Evolutionary conservation across 2,113 vertebrate genomes (phyloP).

Genomic region (Peromyscus maniculatus): DNA sequence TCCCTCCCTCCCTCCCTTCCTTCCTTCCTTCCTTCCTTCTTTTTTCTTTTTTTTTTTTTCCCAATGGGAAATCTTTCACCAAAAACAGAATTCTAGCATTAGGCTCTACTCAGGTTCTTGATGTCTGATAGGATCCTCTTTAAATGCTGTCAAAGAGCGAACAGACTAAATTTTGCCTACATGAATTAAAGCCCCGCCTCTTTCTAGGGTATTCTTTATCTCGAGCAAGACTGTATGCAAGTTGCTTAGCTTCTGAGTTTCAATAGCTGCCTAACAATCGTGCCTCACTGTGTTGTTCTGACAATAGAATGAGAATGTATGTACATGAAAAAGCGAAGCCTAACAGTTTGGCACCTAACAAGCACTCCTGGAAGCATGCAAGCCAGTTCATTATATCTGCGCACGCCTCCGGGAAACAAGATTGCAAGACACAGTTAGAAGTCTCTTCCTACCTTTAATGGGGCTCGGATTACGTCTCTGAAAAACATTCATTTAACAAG

Average conservation of each 20-base stretch:
- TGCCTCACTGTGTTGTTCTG: background rate
- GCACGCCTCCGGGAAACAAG: conserved; percentile 63
- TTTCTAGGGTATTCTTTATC: background rate
- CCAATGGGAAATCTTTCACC: background rate
- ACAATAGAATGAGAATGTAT: background rate
- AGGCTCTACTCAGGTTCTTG: background rate
- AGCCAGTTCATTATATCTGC: conserved; percentile 47
- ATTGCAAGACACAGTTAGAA: conserved; percentile 60
- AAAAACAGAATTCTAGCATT: background rate
- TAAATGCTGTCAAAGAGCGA: background rate
- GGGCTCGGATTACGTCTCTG: conserved; percentile 43
- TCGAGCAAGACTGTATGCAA: background rate
- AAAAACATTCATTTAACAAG: conserved; percentile 64
- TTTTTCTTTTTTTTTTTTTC: background rate
- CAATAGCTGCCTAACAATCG: background rate
- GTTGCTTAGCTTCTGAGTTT: conserved; percentile 2
- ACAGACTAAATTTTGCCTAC: background rate
- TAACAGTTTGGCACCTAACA: conserved; percentile 50
- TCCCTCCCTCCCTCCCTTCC: no score
- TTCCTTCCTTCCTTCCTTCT: rapidly evolving
- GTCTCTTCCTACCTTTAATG: conserved; percentile 68
- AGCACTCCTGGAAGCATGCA: conserved; percentile 28
- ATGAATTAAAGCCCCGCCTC: background rate
- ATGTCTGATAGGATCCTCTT: rapidly evolving
- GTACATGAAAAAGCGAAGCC: conserved; percentile 32